Evolutionary conservation across 2,797 vertebrate genomes (phyloP).

Genomic region (Dromococcyx pavoninus): DNA sequence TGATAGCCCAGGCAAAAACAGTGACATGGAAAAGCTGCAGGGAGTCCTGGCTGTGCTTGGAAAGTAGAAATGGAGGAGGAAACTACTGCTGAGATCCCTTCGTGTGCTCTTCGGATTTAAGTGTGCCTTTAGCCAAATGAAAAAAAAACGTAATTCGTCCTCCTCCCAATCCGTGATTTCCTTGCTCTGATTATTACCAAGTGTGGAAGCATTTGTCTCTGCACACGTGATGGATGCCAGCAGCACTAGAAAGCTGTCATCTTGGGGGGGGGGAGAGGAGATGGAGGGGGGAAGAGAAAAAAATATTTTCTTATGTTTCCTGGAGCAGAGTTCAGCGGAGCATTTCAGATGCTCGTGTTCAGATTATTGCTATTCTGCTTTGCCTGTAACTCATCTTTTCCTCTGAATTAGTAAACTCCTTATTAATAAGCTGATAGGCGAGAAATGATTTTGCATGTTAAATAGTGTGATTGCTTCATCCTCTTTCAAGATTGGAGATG

Average conservation of each 20-base stretch:
- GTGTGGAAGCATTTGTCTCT: slow-evolving; percentile 46
- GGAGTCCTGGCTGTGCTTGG: background rate
- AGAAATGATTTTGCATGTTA: background rate
- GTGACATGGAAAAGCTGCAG: background rate
- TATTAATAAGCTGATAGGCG: background rate
- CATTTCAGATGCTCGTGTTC: background rate
- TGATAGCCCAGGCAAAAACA: background rate
- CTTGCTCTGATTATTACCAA: slow-evolving; percentile 62
- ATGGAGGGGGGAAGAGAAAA: background rate
- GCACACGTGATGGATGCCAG: slow-evolving; percentile 40
- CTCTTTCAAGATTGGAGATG: background rate
- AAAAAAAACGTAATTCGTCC: background rate
- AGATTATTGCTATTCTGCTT: background rate
- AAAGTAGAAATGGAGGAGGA: background rate
- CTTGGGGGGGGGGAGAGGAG: too few species aligned
- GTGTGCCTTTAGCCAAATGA: background rate
- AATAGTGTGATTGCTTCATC: background rate
- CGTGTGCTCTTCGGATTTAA: background rate
- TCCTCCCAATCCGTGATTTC: background rate
- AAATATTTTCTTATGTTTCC: background rate
- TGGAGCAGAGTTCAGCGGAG: slow-evolving; percentile 6
- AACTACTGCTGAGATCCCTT: background rate
- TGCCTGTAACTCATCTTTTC: background rate
- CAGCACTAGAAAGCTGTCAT: slow-evolving; percentile 25
- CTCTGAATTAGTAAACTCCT: background rate